Conservation (phyloP, 2,888 invertebrate species). For the Eilema griseolum region DNA sequence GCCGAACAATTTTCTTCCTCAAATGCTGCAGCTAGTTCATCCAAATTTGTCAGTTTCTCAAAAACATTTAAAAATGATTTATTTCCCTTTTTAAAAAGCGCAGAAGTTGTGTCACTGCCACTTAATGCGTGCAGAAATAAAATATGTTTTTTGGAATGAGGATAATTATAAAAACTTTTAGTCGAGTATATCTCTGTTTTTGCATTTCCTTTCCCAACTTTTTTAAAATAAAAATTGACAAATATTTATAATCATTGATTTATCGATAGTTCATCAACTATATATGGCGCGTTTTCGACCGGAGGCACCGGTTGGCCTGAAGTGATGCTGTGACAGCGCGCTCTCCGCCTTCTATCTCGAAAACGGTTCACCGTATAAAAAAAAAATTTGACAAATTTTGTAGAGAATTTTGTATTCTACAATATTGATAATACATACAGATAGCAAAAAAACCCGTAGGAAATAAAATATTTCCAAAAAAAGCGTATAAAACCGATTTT, state of each 20-base stretch:
- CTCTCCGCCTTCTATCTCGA: slow-evolving; percentile 12
- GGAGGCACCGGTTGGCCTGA: too few relatives aligned
- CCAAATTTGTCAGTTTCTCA: slow-evolving; percentile 52
- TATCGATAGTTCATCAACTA: too few relatives aligned
- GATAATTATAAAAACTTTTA: slow-evolving; percentile 3
- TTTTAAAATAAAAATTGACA: too few relatives aligned
- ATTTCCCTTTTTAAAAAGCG: slow-evolving; percentile 36
- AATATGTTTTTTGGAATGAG: not conserved
- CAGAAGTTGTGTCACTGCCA: slow-evolving; percentile 26
- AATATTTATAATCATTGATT: too few relatives aligned
- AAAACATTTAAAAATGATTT: slow-evolving; percentile 33
- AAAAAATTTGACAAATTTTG: not conserved
- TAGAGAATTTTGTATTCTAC: not conserved
- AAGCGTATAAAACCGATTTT: too few relatives aligned
- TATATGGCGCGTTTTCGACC: too few relatives aligned
- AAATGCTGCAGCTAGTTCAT: slow-evolving; percentile 51
- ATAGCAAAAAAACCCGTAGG: too few relatives aligned
- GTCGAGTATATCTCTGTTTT: too few relatives aligned
- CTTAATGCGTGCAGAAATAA: slow-evolving; percentile 14
- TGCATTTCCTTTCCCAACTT: too few relatives aligned
- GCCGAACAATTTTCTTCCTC: slow-evolving; percentile 59
- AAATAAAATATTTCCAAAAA: too few relatives aligned
- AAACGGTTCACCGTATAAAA: slow-evolving; percentile 13
- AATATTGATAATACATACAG: too few relatives aligned
- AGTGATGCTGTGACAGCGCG: too few relatives aligned